Conservation (phyloP, 2,888 invertebrate species). For the Brenthis daphne region DNA sequence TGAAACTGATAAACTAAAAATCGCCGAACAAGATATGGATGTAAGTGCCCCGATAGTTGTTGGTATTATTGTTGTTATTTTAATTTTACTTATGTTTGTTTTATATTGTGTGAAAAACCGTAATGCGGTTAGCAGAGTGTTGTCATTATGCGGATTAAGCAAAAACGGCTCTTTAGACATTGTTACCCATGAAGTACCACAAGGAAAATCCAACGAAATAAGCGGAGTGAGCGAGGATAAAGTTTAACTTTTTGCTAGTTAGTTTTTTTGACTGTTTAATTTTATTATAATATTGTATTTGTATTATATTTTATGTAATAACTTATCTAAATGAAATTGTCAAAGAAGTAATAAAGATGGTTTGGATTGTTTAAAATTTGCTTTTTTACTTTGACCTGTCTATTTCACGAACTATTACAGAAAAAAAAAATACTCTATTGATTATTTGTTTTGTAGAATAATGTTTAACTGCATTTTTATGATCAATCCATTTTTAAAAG, state of each 20-base stretch:
- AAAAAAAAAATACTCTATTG: no score
- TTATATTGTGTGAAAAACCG: conserved; percentile 71
- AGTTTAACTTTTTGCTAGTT: conserved; percentile 48
- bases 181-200: conserved; percentile 63
- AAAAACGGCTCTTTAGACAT: conserved; percentile 76
- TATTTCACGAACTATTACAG: neutral
- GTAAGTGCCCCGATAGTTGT: conserved; percentile 68
- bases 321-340: conserved; percentile 13
- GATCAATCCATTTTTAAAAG: no score
- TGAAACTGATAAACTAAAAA: conserved; percentile 57
- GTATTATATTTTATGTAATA: conserved; percentile 5
- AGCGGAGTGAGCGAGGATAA: conserved; percentile 71
- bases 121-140: conserved; percentile 56
- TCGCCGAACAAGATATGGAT: conserved; percentile 60
- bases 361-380: conserved; percentile 1
- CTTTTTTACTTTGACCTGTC: neutral
- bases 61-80: conserved; percentile 61
- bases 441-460: no score
- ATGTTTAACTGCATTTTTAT: no score
- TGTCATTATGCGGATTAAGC: conserved; percentile 66
- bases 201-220: conserved; percentile 57
- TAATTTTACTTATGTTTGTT: conserved; percentile 63
- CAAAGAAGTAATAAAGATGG: conserved; percentile 9
- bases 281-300: conserved; percentile 8
- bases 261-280: conserved; percentile 6